Percentiles rank a stretch among this genome's conserved stretches.
Evolutionary conservation across 64 coral and sea anemone species (phyloP).

Genomic region (Cladopsammia gracilis): DNA sequence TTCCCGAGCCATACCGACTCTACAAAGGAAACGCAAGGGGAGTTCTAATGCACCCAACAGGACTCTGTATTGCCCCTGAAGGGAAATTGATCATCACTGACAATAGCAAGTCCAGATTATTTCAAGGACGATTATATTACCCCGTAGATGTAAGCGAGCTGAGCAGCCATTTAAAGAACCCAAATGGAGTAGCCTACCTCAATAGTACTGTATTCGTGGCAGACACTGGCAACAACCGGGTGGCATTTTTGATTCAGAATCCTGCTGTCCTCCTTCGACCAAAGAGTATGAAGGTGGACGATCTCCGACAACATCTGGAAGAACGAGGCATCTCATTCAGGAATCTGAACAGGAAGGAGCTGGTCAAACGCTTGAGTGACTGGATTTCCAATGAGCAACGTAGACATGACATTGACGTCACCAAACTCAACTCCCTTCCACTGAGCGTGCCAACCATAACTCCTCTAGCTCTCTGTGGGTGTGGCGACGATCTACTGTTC

Average conservation of each 20-base stretch:
- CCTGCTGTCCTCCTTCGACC: not conserved
- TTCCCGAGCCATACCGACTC: not conserved
- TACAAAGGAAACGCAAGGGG: slow-evolving; percentile 26
- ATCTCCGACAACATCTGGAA: not conserved
- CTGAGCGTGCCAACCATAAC: not conserved
- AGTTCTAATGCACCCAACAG: slow-evolving; percentile 7
- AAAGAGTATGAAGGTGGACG: not conserved
- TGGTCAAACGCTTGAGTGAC: not conserved
- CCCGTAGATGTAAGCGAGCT: slow-evolving; percentile 63
- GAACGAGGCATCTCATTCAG: not conserved
- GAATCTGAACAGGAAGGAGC: not conserved
- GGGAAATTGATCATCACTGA: slow-evolving; percentile 42
- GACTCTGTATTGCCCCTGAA: slow-evolving; percentile 49
- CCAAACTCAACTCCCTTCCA: not conserved
- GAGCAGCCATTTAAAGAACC: slow-evolving; percentile 23
- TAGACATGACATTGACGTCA: not conserved
- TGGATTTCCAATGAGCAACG: slow-evolving; percentile 1
- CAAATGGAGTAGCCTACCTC: slow-evolving; percentile 31
- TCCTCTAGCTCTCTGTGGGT: not conserved
- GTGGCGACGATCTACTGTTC: not conserved
- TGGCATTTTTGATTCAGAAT: not conserved
- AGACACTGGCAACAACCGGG: slow-evolving; percentile 53
- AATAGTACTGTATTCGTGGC: slow-evolving; percentile 32
- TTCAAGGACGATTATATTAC: slow-evolving; percentile 45
- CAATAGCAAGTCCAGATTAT: slow-evolving; percentile 39